Evolutionary conservation across 1,140 invertebrate species (phyloP).

Genomic region (Rhyzopertha dominica): DNA sequence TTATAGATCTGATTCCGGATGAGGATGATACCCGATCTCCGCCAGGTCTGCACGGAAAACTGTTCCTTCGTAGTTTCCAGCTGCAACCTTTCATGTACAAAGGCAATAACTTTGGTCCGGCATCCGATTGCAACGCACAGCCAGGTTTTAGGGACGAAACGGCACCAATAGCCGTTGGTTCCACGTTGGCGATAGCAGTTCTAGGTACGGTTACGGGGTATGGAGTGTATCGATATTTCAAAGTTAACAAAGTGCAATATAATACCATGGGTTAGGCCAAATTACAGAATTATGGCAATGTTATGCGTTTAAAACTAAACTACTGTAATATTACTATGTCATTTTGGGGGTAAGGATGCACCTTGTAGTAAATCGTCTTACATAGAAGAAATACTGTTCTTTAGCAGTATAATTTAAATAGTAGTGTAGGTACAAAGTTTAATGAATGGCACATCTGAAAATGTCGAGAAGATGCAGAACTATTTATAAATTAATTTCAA

Average conservation of each 20-base stretch:
- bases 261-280: conserved; percentile 80
- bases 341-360: too few relatives aligned
- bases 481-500: too few relatives aligned
- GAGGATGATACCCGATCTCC: conserved; percentile 44
- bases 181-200: conserved; percentile 74
- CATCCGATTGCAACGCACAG: conserved; percentile 51
- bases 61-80: conserved; percentile 34
- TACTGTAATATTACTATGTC: too few relatives aligned
- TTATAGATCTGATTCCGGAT: conserved; percentile 47
- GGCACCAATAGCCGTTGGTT: conserved; percentile 80
- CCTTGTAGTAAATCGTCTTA: too few relatives aligned
- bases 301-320: too few relatives aligned
- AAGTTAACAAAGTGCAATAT: conserved; percentile 86
- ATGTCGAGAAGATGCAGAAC: too few relatives aligned
- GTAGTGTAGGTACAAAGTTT: too few relatives aligned
- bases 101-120: conserved; percentile 55
- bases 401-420: too few relatives aligned
- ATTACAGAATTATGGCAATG: not conserved
- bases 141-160: conserved; percentile 66
- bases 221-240: conserved; percentile 80
- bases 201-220: conserved; percentile 77
- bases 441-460: too few relatives aligned
- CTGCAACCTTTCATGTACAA: conserved; percentile 62
- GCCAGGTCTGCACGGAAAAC: conserved; percentile 32
- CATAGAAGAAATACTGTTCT: too few relatives aligned